A percentile compares a stretch with the other conserved stretches of the same genome.
Evolutionary conservation across 2,113 vertebrate genomes (phyloP).

Genomic region (Anseranas semipalmata): DNA sequence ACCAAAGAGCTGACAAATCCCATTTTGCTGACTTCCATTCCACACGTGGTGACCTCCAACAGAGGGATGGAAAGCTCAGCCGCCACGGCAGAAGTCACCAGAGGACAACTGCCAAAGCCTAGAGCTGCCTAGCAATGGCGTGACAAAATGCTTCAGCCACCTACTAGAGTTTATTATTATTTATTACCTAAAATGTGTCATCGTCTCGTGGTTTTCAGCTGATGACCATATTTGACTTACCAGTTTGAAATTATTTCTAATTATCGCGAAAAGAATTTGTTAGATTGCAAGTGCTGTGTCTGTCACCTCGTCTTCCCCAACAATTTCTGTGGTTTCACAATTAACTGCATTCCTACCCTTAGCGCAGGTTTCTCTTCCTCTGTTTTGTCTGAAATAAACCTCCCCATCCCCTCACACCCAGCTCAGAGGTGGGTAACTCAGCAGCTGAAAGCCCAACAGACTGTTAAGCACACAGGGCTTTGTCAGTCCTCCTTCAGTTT

Average conservation of each 20-base stretch:
- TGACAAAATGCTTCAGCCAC: not conserved
- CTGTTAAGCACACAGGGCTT: not conserved
- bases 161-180: not conserved
- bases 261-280: not conserved
- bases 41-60: not conserved
- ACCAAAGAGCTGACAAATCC: not conserved
- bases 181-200: not conserved
- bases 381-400: not conserved
- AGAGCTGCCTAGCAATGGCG: accelerated
- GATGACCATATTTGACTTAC: not conserved
- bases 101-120: not conserved
- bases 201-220: not conserved
- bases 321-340: not conserved
- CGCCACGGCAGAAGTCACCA: not conserved
- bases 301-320: not conserved
- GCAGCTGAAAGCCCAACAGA: not conserved
- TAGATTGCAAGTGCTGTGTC: not conserved
- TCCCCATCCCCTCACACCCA: not conserved
- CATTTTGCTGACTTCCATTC: not conserved
- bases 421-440: not conserved
- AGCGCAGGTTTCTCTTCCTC: not conserved
- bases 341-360: not conserved
- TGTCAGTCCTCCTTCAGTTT: not conserved
- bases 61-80: not conserved
- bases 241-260: not conserved